Percentiles rank a stretch among this genome's conserved stretches.
Evolutionary conservation across 2,797 vertebrate genomes (phyloP).

Genomic region (Champsocephalus esox): DNA sequence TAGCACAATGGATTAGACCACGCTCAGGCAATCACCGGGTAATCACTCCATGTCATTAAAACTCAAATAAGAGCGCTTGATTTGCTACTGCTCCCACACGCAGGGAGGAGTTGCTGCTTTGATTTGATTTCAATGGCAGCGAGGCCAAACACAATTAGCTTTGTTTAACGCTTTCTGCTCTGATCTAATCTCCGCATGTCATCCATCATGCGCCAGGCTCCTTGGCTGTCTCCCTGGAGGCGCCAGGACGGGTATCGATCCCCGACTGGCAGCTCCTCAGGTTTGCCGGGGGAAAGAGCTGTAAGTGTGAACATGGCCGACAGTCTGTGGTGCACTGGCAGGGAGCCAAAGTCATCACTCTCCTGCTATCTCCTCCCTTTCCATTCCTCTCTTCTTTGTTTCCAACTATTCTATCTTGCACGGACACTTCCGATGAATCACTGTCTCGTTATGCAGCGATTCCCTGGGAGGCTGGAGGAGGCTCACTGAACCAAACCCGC

Average conservation of each 20-base stretch:
- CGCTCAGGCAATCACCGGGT: slow-evolving; percentile 31
- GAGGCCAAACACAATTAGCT: slow-evolving; percentile 12
- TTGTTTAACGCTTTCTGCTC: slow-evolving; percentile 29
- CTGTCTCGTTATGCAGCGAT: slow-evolving; percentile 69
- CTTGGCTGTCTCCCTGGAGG: slow-evolving; percentile 26
- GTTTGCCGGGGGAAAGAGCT: slow-evolving; percentile 45
- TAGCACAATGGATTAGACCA: slow-evolving; percentile 30
- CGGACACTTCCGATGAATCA: slow-evolving; percentile 69
- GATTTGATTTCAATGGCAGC: slow-evolving; percentile 37
- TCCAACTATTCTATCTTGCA: slow-evolving; percentile 58
- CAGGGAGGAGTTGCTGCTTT: slow-evolving; percentile 5
- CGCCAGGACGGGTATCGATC: slow-evolving; percentile 59
- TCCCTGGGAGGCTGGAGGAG: slow-evolving; percentile 55
- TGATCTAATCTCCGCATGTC: slow-evolving; percentile 27
- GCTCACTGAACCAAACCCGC: slow-evolving; percentile 65
- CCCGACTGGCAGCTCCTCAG: slow-evolving; percentile 36
- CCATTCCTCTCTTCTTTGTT: slow-evolving; percentile 56
- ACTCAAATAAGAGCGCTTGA: slow-evolving; percentile 40
- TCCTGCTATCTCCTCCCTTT: slow-evolving; percentile 30
- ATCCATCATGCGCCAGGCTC: slow-evolving; percentile 8
- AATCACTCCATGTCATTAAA: slow-evolving; percentile 44
- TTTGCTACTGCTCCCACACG: slow-evolving; percentile 40
- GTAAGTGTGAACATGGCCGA: slow-evolving; percentile 68
- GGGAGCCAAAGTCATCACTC: slow-evolving; percentile 64
- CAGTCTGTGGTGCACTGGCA: slow-evolving; percentile 61